Percentiles rank a stretch among this genome's conserved stretches.
phyloP scores from a whole-genome alignment of 2,888 invertebrate genomes.

The Lepidonotus clava region DNA sequence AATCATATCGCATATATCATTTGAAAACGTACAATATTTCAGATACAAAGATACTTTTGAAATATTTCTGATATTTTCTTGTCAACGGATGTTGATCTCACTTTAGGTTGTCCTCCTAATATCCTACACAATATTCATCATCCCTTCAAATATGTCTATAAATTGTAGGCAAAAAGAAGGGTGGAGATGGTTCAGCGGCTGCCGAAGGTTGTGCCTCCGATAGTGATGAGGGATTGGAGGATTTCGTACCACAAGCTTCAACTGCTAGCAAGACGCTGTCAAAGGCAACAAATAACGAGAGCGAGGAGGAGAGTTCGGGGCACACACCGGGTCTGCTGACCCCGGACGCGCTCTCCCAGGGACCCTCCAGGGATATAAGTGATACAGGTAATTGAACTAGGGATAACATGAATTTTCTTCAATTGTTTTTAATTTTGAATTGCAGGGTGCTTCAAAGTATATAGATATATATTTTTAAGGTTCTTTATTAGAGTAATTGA shows the following conservation, averaged over 20 bases:
- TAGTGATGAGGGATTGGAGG: constrained; percentile 53
- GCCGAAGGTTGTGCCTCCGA: constrained; percentile 13
- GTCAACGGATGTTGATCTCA: no score
- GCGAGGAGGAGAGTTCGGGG: constrained; percentile 22
- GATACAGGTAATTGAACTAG: constrained; percentile 17
- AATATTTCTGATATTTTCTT: no score
- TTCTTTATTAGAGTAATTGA: no score
- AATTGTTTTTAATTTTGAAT: no score
- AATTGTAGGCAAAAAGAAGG: constrained; percentile 42
- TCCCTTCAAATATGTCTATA: neutral
- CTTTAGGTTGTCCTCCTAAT: no score
- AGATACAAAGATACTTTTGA: no score
- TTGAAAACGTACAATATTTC: no score
- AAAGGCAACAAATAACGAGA: neutral
- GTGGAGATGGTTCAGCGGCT: neutral
- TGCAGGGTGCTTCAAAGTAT: no score
- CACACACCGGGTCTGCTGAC: constrained; percentile 43
- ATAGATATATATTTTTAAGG: no score
- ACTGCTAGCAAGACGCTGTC: neutral
- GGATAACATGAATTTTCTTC: no score
- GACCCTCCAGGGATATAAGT: constrained; percentile 30
- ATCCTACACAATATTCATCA: no score
- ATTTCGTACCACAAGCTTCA: constrained; percentile 28
- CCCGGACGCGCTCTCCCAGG: constrained; percentile 38
- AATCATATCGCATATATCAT: no score